Percentiles rank a stretch among this genome's conserved stretches.
These are phyloP conservation scores for Tragelaphus scriptus DNA, from an alignment of 2,113 vertebrate species.

Conservation along the genomic window DNA sequence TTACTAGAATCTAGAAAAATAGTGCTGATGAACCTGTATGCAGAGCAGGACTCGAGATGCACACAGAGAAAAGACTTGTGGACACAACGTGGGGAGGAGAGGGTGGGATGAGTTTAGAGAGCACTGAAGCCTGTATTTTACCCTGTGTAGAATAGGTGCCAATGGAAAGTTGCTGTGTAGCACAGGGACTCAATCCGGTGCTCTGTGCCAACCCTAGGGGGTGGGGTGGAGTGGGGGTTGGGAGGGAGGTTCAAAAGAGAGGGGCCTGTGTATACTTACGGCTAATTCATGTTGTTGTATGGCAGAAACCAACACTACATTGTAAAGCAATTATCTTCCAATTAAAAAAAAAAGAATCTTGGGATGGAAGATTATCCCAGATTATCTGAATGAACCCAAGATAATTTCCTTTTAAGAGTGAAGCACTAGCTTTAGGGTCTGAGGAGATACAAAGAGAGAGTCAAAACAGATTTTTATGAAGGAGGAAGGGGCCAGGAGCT, in stretches of 20 bases:
- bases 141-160: background rate
- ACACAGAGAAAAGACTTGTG: background rate
- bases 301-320: no score
- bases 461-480: no score
- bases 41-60: background rate
- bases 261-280: background rate
- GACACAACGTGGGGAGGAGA: background rate
- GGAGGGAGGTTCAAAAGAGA: background rate
- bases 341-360: no score
- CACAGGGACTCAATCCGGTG: accelerated
- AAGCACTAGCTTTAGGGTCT: no score
- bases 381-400: no score
- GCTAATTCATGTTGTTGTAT: background rate
- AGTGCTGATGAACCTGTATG: background rate
- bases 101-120: background rate
- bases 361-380: no score
- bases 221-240: background rate
- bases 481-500: no score
- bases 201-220: background rate
- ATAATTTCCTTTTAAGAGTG: no score
- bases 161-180: background rate
- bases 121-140: accelerated
- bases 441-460: no score
- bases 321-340: no score
- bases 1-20: background rate